Evolutionary conservation across 2,113 vertebrate species (phyloP).

Genomic region (Lagenorhynchus albirostris): DNA sequence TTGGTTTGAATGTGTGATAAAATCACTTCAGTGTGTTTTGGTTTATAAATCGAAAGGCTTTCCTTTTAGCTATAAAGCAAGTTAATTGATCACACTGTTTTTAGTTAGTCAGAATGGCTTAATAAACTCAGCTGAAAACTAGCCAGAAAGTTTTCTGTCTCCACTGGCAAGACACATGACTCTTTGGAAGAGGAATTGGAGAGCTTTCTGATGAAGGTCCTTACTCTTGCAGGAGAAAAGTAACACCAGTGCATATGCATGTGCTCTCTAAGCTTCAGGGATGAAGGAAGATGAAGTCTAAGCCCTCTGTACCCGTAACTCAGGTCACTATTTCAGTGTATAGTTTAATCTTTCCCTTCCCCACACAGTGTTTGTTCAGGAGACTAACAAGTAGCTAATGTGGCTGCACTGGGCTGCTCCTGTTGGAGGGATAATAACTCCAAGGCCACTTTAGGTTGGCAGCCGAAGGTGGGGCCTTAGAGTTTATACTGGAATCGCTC

Average conservation of each 20-base stretch:
- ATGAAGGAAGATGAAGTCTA: neutral
- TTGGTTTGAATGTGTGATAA: slow-evolving; percentile 18
- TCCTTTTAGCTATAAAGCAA: neutral
- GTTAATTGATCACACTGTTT: neutral
- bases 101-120: neutral
- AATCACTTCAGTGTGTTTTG: neutral
- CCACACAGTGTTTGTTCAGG: neutral
- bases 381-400: neutral
- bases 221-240: neutral
- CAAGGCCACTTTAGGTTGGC: neutral
- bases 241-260: neutral
- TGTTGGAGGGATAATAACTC: neutral
- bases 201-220: neutral
- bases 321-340: neutral
- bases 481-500: neutral
- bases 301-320: neutral
- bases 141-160: neutral
- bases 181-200: neutral
- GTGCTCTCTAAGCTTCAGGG: neutral
- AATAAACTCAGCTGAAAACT: neutral
- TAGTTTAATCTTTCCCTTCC: neutral
- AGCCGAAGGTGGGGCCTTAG: neutral
- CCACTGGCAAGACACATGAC: neutral
- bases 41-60: neutral
- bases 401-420: neutral